Conservation (phyloP, 2,113 vertebrate genomes). For the Entosphenus tridentatus region DNA sequence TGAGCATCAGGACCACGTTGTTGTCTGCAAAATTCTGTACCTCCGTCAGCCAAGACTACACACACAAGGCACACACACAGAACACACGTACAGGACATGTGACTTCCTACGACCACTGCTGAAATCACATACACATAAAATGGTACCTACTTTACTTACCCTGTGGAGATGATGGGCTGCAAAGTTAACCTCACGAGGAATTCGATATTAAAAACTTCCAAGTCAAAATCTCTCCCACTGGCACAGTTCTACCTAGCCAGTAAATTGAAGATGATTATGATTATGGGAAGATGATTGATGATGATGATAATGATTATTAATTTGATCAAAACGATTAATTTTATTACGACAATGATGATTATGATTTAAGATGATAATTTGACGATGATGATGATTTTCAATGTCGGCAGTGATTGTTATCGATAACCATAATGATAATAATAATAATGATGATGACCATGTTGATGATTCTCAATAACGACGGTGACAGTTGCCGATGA, state of each 20-base stretch:
- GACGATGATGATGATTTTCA: background rate
- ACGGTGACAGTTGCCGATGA: background rate
- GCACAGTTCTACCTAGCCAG: no score
- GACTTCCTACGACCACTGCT: background rate
- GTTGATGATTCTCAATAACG: background rate
- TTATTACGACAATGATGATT: no score
- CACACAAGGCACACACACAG: background rate
- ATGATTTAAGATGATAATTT: background rate
- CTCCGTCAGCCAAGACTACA: slow-evolving; percentile 69
- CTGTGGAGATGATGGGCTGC: no score
- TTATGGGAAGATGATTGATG: no score
- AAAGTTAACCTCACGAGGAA: no score
- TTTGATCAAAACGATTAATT: no score
- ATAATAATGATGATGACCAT: background rate
- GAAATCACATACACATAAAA: no score
- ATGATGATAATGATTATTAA: no score
- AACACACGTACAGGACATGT: background rate
- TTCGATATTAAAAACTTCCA: no score
- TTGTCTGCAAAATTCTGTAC: slow-evolving; percentile 63
- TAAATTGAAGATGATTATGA: no score
- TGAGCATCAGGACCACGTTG: slow-evolving; percentile 61
- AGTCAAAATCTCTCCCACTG: no score
- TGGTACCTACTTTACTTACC: no score
- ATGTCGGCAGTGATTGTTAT: background rate
- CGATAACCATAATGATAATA: background rate